Percentiles rank a stretch among this genome's conserved stretches.
These are phyloP conservation scores for Stramonita haemastoma DNA, from an alignment of 2,888 invertebrate genomes.

Conservation along the genomic window DNA sequence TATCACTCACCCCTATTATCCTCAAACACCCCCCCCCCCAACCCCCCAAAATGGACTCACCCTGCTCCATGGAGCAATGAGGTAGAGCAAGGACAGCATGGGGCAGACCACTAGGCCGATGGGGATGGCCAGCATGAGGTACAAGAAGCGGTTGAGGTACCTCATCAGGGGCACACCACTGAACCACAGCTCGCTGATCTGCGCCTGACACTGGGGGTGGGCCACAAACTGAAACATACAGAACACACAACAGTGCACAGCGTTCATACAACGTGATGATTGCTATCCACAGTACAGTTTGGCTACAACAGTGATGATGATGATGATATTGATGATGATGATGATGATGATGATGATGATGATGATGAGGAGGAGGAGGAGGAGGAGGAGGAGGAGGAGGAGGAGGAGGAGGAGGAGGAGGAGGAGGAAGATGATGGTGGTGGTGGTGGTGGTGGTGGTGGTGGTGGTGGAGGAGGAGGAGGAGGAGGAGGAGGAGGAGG, in stretches of 20 bases:
- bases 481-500: not conserved
- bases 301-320: not conserved
- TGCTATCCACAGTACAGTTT: no score
- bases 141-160: constrained; percentile 61
- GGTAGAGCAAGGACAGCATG: constrained; percentile 61
- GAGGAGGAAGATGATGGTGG: no score
- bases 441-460: not conserved
- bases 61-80: constrained; percentile 63
- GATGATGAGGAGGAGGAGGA: no score
- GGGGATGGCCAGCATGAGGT: constrained; percentile 59
- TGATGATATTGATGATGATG: no score
- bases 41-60: constrained; percentile 49
- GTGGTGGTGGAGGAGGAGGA: not conserved
- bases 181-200: constrained; percentile 64
- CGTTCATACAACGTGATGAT: no score
- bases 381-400: no score
- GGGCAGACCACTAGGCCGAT: constrained; percentile 62
- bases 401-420: no score
- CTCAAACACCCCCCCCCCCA: no score
- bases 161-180: constrained; percentile 60
- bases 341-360: no score
- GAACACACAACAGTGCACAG: not conserved
- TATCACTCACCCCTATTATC: no score
- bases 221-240: constrained; percentile 68
- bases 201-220: constrained; percentile 71